A percentile compares a stretch with the other conserved stretches of the same genome.
These are phyloP conservation scores for Meleagris gallopavo DNA, from an alignment of 2,113 vertebrate genomes.

Conservation along the genomic window DNA sequence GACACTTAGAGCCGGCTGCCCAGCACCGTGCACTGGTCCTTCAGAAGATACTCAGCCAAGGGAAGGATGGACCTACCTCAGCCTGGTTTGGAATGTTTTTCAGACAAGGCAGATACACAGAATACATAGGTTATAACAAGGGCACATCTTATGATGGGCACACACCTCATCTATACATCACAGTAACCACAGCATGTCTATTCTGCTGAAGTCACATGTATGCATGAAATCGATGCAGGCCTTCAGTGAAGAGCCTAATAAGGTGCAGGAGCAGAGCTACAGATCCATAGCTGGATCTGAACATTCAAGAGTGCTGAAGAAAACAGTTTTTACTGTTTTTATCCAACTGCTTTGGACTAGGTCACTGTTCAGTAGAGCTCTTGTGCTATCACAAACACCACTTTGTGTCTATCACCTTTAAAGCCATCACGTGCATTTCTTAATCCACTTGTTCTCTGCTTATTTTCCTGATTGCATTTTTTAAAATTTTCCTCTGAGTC, in stretches of 20 bases:
- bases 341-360: neutral
- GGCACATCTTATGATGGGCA: neutral
- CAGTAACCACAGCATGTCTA: neutral
- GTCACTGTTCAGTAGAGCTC: neutral
- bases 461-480: neutral
- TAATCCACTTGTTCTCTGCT: neutral
- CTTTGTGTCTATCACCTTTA: neutral
- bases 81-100: neutral
- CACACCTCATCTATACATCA: rapidly evolving
- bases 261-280: neutral
- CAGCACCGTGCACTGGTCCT: neutral
- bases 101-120: neutral
- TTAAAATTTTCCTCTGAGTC: neutral
- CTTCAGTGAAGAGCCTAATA: neutral
- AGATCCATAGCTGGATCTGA: neutral
- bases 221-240: neutral
- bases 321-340: neutral
- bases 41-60: neutral
- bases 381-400: neutral
- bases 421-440: neutral
- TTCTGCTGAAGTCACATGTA: neutral
- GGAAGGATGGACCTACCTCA: neutral
- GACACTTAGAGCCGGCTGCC: neutral
- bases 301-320: neutral
- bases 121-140: neutral